Base-by-base conservation (phyloP, 1,140 invertebrate genomes). In the Ctenoplectra terminalis region DNA sequence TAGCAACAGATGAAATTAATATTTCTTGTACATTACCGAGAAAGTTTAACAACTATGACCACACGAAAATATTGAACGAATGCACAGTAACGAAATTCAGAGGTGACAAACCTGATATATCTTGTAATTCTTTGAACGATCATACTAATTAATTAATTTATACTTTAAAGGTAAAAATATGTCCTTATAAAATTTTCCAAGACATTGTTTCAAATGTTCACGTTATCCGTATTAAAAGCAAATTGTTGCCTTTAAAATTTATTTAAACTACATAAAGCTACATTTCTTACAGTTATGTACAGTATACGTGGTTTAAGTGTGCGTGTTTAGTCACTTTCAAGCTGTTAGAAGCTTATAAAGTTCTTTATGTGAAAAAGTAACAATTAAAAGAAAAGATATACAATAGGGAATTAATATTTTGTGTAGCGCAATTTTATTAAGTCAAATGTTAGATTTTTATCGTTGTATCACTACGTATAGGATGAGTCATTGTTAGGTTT, bases 1-100 rank as follows among this genome's bases (percentile, higher is more conserved):
- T 92, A 54, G 75, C 82, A 26, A 82, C 69, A 64, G 90, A 91
- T 26, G 90, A 87, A 70, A 86, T 91, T 69, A 90, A 82, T 79
- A 78, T 92, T 58, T 91, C 91, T 20, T 85, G 83, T 72, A 90
- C 90, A 29, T 85, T 92, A 52, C 87, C 90, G 29, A 87, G 88
- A 26, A 93, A 91, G 75, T 87, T 92, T 46, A 90, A 85, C 52
- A 91, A 90, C 85, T 92, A 92, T 71, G 91, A 93, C 75, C 90
- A 93, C 63, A 86, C 85, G 58, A 90, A 88, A 75, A 88, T 89
- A 67, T 77, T 89, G 11, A 90, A 88, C 56, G 91, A 92, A 50
- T 88, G 87, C 67, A 83, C 87, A 48, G 75, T 93, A 70, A 90
- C 89, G 85, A 74, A 67, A 72, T 87, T 93, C 75, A 88, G 88